Base-by-base conservation (phyloP, 2,113 vertebrate genomes). In the Hemibagrus wyckioides region DNA sequence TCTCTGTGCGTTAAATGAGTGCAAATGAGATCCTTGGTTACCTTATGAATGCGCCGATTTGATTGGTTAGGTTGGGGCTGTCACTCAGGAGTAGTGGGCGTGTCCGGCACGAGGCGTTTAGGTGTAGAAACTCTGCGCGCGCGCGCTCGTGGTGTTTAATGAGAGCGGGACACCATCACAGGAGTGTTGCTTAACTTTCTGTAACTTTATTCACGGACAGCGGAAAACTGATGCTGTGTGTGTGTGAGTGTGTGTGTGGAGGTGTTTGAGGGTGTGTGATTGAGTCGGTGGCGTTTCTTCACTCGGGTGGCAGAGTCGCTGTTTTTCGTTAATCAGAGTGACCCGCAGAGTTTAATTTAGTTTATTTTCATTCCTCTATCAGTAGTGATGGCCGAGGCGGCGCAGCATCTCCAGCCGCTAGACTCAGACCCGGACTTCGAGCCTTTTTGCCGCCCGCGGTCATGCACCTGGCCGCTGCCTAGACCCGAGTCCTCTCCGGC, bases 401-500 rank as follows among this genome's bases (percentile, higher is more conserved):
- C 95, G 67, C 91, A 89, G 87, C 88, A 88, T 79, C 82, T 85
- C 52, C 94, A 94, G 86, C 91, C 93, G 85, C 95, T 95, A 85
- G 96, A 96, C 89, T 95, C 95, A 91, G 96, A 97, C 94, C 95
- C 96, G 85, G 97, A 97, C 89, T 97, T 97, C 71, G 97, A 97
- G 93, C 96, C 96, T 84, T 95, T 97, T 23, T 94, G 95, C 81
- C 96, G 96, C 33, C 96, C 94, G 50, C 96, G 94, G 82, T 98
- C 96, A 87, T 99, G 92, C 95, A 97, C 95, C 91, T 98, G 92
- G 96, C 97, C 93, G 84, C 94, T 98, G 65, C 97, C 90, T 92
- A 95, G 93, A 89, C 97, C 94, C 93, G 97, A 98, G 92, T 97
- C 97, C 84, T 97, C 97, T 75, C 96, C 97, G 73, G 96, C 95